Percentiles rank a stretch among this genome's conserved stretches.
Conservation (phyloP, 1,140 invertebrate genomes). For the Pteromalus puparum region DNA sequence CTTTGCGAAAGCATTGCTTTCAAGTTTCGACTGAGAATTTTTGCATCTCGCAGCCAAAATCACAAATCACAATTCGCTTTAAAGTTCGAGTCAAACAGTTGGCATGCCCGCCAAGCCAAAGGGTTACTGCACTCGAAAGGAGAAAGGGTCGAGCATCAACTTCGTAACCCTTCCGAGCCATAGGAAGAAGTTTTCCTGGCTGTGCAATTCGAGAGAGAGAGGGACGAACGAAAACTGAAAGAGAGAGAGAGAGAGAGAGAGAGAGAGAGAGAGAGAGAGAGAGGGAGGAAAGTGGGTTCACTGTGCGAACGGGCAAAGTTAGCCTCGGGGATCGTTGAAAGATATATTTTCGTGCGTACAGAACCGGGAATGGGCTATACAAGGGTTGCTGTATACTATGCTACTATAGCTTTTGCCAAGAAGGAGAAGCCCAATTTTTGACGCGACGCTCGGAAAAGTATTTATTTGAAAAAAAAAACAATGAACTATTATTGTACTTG, state of each 20-base stretch:
- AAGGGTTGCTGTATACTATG: background rate
- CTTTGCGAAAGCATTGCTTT: background rate
- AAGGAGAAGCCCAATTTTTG: background rate
- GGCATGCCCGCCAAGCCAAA: background rate
- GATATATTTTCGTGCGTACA: background rate
- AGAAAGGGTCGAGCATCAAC: slow-evolving; percentile 2
- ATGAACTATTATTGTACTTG: no score
- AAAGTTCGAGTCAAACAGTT: slow-evolving; percentile 5
- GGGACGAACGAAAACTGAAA: slow-evolving; percentile 7
- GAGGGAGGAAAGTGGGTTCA: slow-evolving; percentile 22
- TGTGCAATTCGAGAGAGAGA: slow-evolving; percentile 5
- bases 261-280: slow-evolving; percentile 15
- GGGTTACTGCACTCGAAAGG: background rate
- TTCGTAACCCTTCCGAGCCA: background rate
- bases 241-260: background rate
- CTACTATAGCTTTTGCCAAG: background rate
- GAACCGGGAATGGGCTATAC: background rate
- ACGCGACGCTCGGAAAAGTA: no score
- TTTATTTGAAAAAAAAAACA: no score
- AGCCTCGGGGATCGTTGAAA: slow-evolving; percentile 15
- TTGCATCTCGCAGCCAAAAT: background rate
- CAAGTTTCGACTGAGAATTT: background rate
- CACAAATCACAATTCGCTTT: background rate
- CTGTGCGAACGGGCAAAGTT: slow-evolving; percentile 32
- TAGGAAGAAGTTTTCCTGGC: slow-evolving; percentile 15